Base-by-base conservation (phyloP, 2,113 vertebrate genomes). In the Ptyas mucosa region DNA sequence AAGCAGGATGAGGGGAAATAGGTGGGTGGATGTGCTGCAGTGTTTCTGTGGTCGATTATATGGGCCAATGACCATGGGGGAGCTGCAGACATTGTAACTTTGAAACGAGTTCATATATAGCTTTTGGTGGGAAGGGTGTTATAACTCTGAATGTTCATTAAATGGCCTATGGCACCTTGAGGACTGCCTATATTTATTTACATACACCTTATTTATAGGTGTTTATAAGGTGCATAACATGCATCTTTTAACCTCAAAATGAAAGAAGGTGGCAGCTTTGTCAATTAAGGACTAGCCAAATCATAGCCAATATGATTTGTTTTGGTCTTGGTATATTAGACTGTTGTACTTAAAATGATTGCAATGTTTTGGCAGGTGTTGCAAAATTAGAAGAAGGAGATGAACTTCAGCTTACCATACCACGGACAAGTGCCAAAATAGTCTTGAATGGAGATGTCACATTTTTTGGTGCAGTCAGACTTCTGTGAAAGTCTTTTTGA, bases 321-420 rank as follows among this genome's bases (percentile, higher is more conserved):
- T 81, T 39, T 81, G 7, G 12, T 8, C 90, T 53, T 0, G 92
- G 75, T 2, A 6, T 8, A 86, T 75, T 46, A 92, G 87, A 93
- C 58, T 1, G n/a, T 23, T 23, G 69, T 85, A 92, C 52, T 91
- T 93, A 2, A 88, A 90, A 89, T 53, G 90, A 88, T 92, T 94
- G 1, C 51, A 90, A 96, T 97, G 69, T 95, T 95, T 97, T 94
- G 52, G 49, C 97, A 99, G 99, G 99, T 90, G 97, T 99, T 86
- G 99, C 98, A 29, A 99, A 98, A 96, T 97, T 99, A 96, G 99
- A 99, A 95, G 97, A 96, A 91, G 99, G 98, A 1, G 99, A 99
- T 94, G 98, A 98, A 87, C 97, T 99, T 96, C 98, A 99, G 93
- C 98, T 99, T 91, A 98, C 99, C 85, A 99, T 99, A 94, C 99